Base-by-base conservation (phyloP, 2,888 invertebrate species). In the Hypomecis punctinalis region DNA sequence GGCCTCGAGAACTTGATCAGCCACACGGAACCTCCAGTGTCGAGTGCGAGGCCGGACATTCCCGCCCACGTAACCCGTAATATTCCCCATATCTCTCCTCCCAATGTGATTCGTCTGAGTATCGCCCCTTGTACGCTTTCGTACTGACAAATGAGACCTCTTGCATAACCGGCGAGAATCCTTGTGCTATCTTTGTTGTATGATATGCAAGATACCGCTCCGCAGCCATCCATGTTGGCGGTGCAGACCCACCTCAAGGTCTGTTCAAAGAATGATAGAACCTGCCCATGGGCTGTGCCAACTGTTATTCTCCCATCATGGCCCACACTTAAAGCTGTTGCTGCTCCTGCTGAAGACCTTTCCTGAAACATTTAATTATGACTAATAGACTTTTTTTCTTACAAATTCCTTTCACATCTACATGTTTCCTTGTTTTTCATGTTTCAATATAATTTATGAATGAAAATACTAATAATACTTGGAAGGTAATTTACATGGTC, bases 21-120 rank as follows among this genome's bases (percentile, higher is more conserved):
- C 95, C 98, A 99, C 1, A 99, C 99, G 0, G 98, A 99, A 0
- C 99, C 99, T 2, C 98, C 98, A 52, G 97, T 97, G 81, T 99
- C 99, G 23, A 98, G 96, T 0, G 90, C 89, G 8, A 92, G 79
- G 1, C 90, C 92, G 0, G 91, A 89, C 0, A 87, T 82, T 4
- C 91, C 93, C 1, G 93, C 92, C 93, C 93, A 93, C 0, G 89
- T 87, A 2, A 93, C 90, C 42, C 86, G 79, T 53, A 93, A 77
- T 5, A 85, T 88, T 0, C 93, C 93, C 93, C 93, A 93, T 66
- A 86, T 84, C 67, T 93, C 92, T 33, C 93, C 93, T 3, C 92
- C 93, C 4, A 92, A 88, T 69, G 88, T 94, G 72, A 88, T 93
- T 10, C 86, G 81, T 65, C 92, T 79, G n/a, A 93, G 77, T 63